Conservation (phyloP, 2,113 vertebrate genomes). For the Chionomys nivalis region DNA sequence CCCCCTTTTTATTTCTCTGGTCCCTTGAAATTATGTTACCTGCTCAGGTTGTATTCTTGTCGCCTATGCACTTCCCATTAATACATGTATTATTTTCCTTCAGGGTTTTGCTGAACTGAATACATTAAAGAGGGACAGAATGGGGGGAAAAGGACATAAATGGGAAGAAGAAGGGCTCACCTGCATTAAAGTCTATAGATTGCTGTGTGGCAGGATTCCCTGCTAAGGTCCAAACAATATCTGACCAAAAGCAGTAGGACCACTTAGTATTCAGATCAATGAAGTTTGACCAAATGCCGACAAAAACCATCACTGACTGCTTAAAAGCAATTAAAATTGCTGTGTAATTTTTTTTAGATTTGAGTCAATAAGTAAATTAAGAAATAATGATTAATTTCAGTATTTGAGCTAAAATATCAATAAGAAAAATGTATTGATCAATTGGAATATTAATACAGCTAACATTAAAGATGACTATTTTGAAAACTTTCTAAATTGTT, state of each 20-base stretch:
- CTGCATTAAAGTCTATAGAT: neutral
- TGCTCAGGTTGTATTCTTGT: neutral
- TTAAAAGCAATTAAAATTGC: conserved; percentile 20
- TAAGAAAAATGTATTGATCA: neutral
- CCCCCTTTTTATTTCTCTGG: neutral
- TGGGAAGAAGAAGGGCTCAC: neutral
- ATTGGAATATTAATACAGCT: conserved; percentile 20
- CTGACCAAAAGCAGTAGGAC: neutral
- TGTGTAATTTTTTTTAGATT: neutral
- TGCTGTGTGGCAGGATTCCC: neutral
- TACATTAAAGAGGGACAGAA: neutral
- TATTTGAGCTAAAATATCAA: conserved; percentile 2
- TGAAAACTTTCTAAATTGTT: neutral
- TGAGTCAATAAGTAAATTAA: conserved; percentile 19
- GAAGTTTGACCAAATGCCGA: neutral
- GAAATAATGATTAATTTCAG: conserved; percentile 46
- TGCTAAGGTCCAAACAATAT: neutral
- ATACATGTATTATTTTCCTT: neutral
- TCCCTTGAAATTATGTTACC: neutral
- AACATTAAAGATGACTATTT: neutral
- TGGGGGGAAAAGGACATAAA: neutral
- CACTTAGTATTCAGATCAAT: conserved; percentile 32
- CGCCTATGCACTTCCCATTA: neutral
- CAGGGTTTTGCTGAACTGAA: neutral
- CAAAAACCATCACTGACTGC: conserved; percentile 38